phyloP scores from a whole-genome alignment of 2,797 vertebrate species.

The Peromyscus eremicus region DNA sequence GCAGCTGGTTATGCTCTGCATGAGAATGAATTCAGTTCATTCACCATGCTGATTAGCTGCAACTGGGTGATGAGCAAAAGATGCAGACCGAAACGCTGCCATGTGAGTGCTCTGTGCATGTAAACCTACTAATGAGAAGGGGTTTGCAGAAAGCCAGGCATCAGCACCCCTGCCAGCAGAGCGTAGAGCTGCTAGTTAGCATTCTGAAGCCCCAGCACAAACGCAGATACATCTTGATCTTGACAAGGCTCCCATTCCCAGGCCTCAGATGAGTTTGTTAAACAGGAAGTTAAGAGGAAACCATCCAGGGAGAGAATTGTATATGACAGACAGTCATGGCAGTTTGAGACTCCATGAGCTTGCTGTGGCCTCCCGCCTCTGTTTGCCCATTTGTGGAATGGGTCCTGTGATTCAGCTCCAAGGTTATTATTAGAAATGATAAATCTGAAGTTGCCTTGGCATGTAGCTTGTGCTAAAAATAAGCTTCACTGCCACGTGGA shows the following conservation, averaged over 20 bases:
- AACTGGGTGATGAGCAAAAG: background rate
- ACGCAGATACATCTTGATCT: background rate
- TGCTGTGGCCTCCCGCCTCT: background rate
- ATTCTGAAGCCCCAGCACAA: constrained; percentile 46
- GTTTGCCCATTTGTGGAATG: constrained; percentile 69
- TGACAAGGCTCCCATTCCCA: constrained; percentile 15
- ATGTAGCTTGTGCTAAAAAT: constrained; percentile 73
- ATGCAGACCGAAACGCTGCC: background rate
- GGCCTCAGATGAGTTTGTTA: constrained; percentile 28
- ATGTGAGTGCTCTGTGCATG: constrained; percentile 26
- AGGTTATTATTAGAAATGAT: constrained; percentile 69
- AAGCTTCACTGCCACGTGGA: constrained; percentile 27
- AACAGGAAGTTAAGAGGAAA: constrained; percentile 48
- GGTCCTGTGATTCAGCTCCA: background rate
- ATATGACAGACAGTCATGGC: background rate
- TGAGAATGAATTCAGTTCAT: constrained; percentile 57
- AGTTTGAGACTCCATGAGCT: background rate
- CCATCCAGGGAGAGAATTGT: background rate
- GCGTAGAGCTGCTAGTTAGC: constrained; percentile 50
- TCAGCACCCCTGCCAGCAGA: constrained; percentile 25
- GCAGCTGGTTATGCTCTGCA: constrained; percentile 41
- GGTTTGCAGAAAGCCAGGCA: constrained; percentile 59
- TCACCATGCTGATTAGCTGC: constrained; percentile 75
- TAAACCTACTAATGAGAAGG: constrained; percentile 21
- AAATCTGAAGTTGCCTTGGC: constrained; percentile 54